A percentile compares a stretch with the other conserved stretches of the same genome.
phyloP scores from a whole-genome alignment of 2,888 invertebrate species.

The Gari tellinella region DNA sequence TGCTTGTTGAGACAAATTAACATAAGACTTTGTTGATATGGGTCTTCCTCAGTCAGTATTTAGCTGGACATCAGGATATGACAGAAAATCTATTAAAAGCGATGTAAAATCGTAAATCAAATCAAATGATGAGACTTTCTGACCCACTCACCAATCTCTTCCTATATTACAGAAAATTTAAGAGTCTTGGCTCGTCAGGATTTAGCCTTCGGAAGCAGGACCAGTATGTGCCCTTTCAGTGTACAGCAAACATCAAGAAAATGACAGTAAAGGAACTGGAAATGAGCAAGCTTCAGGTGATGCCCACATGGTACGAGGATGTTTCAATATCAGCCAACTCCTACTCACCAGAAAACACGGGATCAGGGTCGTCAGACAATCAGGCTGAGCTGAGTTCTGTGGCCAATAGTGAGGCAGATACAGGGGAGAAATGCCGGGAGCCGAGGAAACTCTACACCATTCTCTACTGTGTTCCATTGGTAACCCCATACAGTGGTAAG shows the following conservation, averaged over 20 bases:
- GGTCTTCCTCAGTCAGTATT: no score
- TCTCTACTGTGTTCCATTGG: conserved; percentile 90
- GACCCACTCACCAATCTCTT: neutral
- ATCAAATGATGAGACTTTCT: no score
- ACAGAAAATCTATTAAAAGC: no score
- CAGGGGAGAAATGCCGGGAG: conserved; percentile 7
- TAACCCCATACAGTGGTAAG: conserved; percentile 91
- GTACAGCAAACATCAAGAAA: conserved; percentile 35
- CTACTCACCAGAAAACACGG: conserved; percentile 26
- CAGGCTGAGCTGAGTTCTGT: neutral
- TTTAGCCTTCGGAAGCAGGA: conserved; percentile 70
- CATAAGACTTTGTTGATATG: no score
- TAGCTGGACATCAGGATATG: no score
- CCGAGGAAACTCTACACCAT: conserved; percentile 82
- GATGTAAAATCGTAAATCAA: no score
- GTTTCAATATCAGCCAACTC: conserved; percentile 46
- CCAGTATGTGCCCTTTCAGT: conserved; percentile 63
- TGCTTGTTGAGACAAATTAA: no score
- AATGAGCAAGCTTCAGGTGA: conserved; percentile 80
- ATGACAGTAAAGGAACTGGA: conserved; percentile 52
- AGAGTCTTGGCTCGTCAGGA: conserved; percentile 67
- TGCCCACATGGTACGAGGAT: conserved; percentile 36
- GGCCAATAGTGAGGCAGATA: neutral
- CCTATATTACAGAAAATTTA: conserved; percentile 64
- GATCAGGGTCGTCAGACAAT: conserved; percentile 8